Evolutionary conservation across 2,888 invertebrate genomes (phyloP).

Genomic region (Microplitis deprimator): DNA sequence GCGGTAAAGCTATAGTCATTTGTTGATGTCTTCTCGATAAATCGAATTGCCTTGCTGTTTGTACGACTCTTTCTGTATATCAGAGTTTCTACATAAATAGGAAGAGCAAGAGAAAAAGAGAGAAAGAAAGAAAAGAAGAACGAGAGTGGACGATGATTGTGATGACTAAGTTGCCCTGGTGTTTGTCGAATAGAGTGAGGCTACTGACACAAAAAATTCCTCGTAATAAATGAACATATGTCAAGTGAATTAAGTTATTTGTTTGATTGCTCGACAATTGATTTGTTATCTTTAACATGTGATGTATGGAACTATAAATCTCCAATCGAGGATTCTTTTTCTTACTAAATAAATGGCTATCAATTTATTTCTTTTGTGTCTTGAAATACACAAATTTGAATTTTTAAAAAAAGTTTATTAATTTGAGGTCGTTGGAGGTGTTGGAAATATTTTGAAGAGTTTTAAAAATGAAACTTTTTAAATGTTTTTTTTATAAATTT

Average conservation of each 20-base stretch:
- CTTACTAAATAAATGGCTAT: background rate
- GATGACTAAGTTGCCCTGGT: conserved; percentile 9
- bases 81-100: too few relatives aligned
- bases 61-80: too few relatives aligned
- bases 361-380: too few relatives aligned
- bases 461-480: too few relatives aligned
- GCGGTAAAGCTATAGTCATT: conserved; percentile 55
- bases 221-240: conserved; percentile 64
- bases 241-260: conserved; percentile 66
- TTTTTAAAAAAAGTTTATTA: too few relatives aligned
- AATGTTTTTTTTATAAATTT: background rate
- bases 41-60: conserved; percentile 26
- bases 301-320: background rate
- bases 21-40: conserved; percentile 56
- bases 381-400: too few relatives aligned
- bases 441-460: too few relatives aligned
- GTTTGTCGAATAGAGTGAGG: conserved; percentile 41
- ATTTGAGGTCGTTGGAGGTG: too few relatives aligned
- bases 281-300: background rate
- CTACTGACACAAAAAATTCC: conserved; percentile 67
- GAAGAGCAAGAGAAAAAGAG: background rate
- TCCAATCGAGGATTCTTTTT: background rate
- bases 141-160: conserved; percentile 1
- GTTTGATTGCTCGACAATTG: conserved; percentile 50
- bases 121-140: background rate